Percentiles rank a stretch among this genome's conserved stretches.
Conservation (phyloP, 2,113 vertebrate genomes). For the Scytalopus superciliaris region DNA sequence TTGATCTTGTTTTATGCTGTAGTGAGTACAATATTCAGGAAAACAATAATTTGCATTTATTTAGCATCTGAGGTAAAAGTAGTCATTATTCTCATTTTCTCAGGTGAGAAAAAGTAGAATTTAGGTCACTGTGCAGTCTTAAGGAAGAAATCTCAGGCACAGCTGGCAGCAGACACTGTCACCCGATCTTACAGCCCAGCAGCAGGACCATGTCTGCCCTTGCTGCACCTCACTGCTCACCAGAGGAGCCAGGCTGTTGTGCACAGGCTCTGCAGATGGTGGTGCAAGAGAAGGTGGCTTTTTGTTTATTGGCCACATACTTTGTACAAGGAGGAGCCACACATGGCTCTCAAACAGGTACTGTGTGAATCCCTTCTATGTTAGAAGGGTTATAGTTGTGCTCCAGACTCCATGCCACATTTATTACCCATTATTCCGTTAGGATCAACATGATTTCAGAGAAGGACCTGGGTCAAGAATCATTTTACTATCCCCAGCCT, state of each 20-base stretch:
- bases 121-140: not conserved
- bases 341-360: not conserved
- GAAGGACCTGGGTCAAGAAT: fast-evolving
- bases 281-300: fast-evolving
- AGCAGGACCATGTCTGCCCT: not conserved
- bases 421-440: not conserved
- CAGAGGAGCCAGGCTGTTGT: fast-evolving
- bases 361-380: not conserved
- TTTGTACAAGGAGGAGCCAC: not conserved
- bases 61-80: not conserved
- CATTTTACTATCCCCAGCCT: not conserved
- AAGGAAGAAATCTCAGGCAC: fast-evolving
- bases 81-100: not conserved
- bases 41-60: not conserved
- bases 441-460: not conserved
- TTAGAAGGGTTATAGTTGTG: not conserved
- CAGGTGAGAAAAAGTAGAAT: not conserved
- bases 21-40: not conserved
- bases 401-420: fast-evolving
- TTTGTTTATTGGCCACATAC: not conserved
- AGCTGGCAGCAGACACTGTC: not conserved
- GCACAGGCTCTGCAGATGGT: fast-evolving
- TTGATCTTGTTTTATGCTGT: not conserved
- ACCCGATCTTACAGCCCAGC: fast-evolving
- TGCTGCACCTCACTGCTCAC: fast-evolving